Base-by-base conservation (phyloP, 2,888 invertebrate species). In the Leptinotarsa rubiginosa region DNA sequence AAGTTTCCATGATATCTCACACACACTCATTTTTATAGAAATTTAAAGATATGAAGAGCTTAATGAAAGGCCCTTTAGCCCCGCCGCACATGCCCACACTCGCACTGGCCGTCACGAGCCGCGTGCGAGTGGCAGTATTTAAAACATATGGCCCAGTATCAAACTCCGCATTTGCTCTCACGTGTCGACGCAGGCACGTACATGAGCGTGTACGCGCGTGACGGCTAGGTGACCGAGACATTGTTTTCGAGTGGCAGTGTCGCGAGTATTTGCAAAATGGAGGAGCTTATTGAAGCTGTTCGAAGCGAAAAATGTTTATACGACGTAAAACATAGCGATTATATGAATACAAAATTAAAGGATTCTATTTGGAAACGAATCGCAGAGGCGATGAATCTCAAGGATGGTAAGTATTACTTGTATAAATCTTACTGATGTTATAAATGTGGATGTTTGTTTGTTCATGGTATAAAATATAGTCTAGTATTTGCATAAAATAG, bases 311-410 rank as follows among this genome's bases (percentile, higher is more conserved):
- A 72, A 65, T 65, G 31, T 65, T 52, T 65, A 15, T 72, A 54
- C 54, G 66, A 72, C 65, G 71, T 71, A 50, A 71, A 71, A 71
- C 71, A 71, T 54, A 50, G 50, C n/a, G 65, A 71, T 65, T 71
- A 65, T 50, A 65, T 65, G 71, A 50, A 47, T 12, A 68, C 31
- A 13, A 49, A 68, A 68, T 68, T 50, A 16, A 54, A 68, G 31
- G 68, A 68, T 15, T 22, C 31, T 13, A 68, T 68, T 15, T 68
- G 65, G 64, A 64, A 71, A 65, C 31, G 64, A 49, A 71, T 70
- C 65, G 70, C 70, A 71, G 71, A 65, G 65, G 71, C 65, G 49
- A 52, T 71, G 15, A 65, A 71, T 71, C 52, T 65, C 16, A 65
- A 71, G 47, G 71, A 71, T 65, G 71, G 65, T 71, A 65, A 65